Base-by-base conservation (phyloP, 2,113 vertebrate genomes). In the Sylvicapra grimmia region DNA sequence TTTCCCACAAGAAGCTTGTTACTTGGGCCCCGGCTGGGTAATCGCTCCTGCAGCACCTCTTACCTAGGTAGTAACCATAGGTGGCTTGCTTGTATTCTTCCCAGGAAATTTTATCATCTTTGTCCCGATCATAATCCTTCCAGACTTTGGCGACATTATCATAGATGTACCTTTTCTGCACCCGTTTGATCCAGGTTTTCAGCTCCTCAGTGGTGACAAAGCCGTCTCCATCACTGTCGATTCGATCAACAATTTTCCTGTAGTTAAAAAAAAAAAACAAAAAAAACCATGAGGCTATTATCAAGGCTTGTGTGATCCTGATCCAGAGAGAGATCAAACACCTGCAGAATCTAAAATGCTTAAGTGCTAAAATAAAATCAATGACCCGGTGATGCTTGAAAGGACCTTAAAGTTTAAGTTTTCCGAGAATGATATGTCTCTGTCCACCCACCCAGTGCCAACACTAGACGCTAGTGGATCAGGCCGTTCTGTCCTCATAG, bases 81-180 rank as follows among this genome's bases (percentile, higher is more conserved):
- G 99, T 99, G 61, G 99, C 99, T 97, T 99, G 99, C 97, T 99
- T 99, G 98, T 99, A 99, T 97, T 99, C 99, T 75, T 99, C 99
- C 99, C 99, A 99, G 44, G 99, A 99, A 96, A 99, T 99, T 96
- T 99, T 99, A 98, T 99, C 98, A 61, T 99, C 99, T 98, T 99
- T 99, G 99, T 99, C 99, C 56, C 99, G 98, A 98, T 99, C 99
- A 47, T 99, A 99, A 96, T 99, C 99, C 10, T 99, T 98, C 99
- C 99, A 99, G 83, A 99, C 99, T 97, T 99, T 99, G 7, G 99
- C 99, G 18, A 99, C 99, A 0, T 99, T 99, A 97, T 99, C 99
- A 72, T 99, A 99, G 75, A 99, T 99, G 47, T 99, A 99, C 56
- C 99, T 99, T 97, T 99, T 99, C 99, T 99, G 99, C 0, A 99